Evolutionary conservation across 2,797 vertebrate species (phyloP), one percentile per base, ranked within the genome.

Genomic region (Rhinichthys osculus): DNA sequence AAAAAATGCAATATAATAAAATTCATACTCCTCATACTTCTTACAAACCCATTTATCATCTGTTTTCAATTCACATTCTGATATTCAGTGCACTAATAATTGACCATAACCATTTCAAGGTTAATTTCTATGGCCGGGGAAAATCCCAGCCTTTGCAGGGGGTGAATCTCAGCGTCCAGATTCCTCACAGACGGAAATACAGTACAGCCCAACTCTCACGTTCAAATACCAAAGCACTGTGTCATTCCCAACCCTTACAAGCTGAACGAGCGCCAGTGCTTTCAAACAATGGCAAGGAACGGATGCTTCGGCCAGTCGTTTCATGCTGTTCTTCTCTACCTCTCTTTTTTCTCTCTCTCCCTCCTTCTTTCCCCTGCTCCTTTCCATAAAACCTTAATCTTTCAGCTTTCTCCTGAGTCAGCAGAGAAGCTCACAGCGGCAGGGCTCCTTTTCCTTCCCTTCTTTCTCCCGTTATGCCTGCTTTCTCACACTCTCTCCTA

Each of bases 341-440:
- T 52, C 76, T 70, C 70, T 42, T 52, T 86, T 81, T 35, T 62
- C 27, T 57, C 54, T 44, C 14, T 78, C 50, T 82, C 30, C 69
- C 78, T 78, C 67, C 27, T 77, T 86, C 89, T 85, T 67, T 64
- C 84, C 67, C 17, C 40, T 74, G 35, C 85, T 86, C 64, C 83
- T 47, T 84, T 80, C 82, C 89, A 93, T 92, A 92, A 93, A 93
- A 91, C 90, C 91, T 90, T 93, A 90, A 92, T 93, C 92, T 93
- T 90, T 90, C 76, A 71, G 90, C 90, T 91, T 94, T 93, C 90
- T 93, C 92, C 92, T 93, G 92, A 94, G 90, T 95, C 94, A 94
- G 94, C 94, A 94, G 77, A 92, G 91, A 64, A 86, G 59, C 86
- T 83, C 83, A 85, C 42, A 69, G 64, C 42, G 66, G 38, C 78